phyloP scores from a whole-genome alignment of 2,888 invertebrate species.

The Acanthosepion pharaonis region DNA sequence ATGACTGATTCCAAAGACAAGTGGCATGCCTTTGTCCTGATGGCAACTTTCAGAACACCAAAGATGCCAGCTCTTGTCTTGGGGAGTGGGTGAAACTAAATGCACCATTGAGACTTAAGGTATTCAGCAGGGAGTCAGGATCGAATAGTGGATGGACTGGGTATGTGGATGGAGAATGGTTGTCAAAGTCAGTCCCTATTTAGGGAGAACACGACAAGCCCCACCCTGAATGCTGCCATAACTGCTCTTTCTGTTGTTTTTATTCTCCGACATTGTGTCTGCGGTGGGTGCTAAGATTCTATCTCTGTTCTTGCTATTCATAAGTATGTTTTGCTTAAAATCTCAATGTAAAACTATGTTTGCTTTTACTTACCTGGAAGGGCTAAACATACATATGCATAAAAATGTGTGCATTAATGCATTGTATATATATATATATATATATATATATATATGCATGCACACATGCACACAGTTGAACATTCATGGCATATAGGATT shows the following conservation, averaged over 20 bases:
- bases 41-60: slow-evolving; percentile 13
- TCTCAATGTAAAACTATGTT: neutral
- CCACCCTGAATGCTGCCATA: neutral
- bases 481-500: too few species aligned
- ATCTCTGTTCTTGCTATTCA: neutral
- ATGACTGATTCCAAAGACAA: slow-evolving; percentile 2
- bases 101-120: slow-evolving; percentile 33
- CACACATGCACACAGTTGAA: too few species aligned
- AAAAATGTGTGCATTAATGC: neutral
- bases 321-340: neutral
- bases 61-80: neutral
- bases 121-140: neutral
- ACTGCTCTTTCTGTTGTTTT: neutral
- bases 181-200: slow-evolving; percentile 33
- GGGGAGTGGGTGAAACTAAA: neutral
- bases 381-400: neutral
- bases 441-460: neutral
- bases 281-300: neutral
- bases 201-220: slow-evolving; percentile 3
- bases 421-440: neutral
- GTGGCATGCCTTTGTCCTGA: slow-evolving; percentile 33
- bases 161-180: neutral
- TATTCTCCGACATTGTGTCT: slow-evolving; percentile 21
- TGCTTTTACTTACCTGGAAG: neutral
- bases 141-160: slow-evolving; percentile 33